Conservation (phyloP, 2,797 vertebrate species). For the Anomalospiza imberbis region DNA sequence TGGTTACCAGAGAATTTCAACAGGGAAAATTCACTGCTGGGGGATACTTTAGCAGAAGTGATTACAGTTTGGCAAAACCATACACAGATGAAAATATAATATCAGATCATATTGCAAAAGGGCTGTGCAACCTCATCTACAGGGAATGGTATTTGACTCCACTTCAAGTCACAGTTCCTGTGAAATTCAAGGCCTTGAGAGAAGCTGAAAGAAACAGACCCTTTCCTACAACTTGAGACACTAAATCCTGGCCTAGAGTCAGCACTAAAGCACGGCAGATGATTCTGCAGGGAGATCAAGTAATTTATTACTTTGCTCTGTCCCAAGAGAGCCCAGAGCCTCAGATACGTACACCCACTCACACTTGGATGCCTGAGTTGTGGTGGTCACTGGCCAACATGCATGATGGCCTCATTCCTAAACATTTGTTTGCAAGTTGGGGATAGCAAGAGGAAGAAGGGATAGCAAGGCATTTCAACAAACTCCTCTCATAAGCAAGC, state of each 20-base stretch:
- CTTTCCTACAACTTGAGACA: neutral
- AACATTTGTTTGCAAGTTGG: neutral
- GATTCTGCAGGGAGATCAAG: neutral
- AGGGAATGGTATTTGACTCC: neutral
- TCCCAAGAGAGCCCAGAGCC: neutral
- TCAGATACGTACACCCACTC: neutral
- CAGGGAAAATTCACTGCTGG: neutral
- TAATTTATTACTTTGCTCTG: neutral
- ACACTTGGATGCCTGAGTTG: neutral
- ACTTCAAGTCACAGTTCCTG: neutral
- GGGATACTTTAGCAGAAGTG: neutral
- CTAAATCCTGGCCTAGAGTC: neutral
- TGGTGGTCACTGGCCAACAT: neutral
- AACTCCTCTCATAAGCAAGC: slow-evolving; percentile 36
- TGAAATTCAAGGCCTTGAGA: neutral
- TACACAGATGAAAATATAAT: neutral
- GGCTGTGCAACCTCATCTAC: neutral
- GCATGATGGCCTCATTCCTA: neutral
- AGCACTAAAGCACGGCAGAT: neutral
- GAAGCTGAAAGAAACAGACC: neutral
- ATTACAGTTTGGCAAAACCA: neutral
- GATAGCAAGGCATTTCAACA: slow-evolving; percentile 23
- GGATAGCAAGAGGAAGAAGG: neutral
- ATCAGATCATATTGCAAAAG: neutral
- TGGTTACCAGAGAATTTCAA: neutral